Base-by-base conservation (phyloP, 1,140 invertebrate species). In the Branchinecta lindahli region DNA sequence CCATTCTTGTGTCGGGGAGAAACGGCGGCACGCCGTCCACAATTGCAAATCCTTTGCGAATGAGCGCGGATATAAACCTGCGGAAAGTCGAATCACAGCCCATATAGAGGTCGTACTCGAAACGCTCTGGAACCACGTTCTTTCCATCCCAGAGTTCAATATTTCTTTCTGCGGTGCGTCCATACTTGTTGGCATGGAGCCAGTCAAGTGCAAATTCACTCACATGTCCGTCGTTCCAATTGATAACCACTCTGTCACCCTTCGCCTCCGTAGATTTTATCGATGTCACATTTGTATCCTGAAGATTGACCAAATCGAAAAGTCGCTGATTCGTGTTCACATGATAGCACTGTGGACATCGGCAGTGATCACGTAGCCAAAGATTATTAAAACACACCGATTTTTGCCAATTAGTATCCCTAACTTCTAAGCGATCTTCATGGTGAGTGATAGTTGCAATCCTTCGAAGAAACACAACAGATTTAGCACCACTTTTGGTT, bases 301-400 rank as follows among this genome's bases (percentile, higher is more conserved):
- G 78, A 33, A 82, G 77, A 7, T 79, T 75, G 68, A 81, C 70
- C 45, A 82, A 73, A 72, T 80, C 78, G 21, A 76, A 73, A 20
- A 75, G 77, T 73, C 80, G 77, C 70, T 82, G 81, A 70, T 76
- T 77, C 0, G 80, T 81, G 7, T 73, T 72, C 2, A 74, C 72
- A 72, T 79, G 77, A 72, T 81, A 83, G 71, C 81, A 82, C n/a
- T 74, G 68, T 0, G 76, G 61, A 73, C 81, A 82, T 70, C 80
- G 79, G 77, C 81, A 82, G 74, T 82, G 77, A 73, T 82, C 81
- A 71, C 81, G 73, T 5, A 82, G 74, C 81, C 81, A 82, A 46
- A 71, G 8, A 68, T 21, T 44, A 68, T 33, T 33, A 15, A 68
- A 68, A 45, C 21, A 12, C 8, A 68, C 21, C 4, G 67, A 45